Conservation (phyloP, 2,888 invertebrate genomes). For the Alcis repandata region DNA sequence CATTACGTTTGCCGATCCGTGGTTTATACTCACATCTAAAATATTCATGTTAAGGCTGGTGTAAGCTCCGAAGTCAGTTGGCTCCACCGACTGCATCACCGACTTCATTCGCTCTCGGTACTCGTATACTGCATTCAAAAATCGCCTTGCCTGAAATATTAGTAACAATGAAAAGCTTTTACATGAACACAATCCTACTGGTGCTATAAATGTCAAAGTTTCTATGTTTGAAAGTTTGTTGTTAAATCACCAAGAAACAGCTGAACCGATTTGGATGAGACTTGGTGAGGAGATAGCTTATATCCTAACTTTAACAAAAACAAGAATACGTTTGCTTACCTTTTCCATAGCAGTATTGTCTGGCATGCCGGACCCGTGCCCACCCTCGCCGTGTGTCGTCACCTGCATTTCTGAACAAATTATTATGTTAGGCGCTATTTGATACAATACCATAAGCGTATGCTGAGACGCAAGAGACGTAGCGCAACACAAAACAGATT, state of each 20-base stretch:
- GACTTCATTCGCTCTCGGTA: slow-evolving; percentile 59
- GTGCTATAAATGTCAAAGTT: no score
- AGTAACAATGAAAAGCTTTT: neutral
- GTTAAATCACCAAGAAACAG: no score
- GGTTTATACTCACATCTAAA: slow-evolving; percentile 60
- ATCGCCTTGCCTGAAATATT: slow-evolving; percentile 58
- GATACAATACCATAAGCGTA: no score
- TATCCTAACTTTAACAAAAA: no score
- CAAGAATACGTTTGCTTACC: slow-evolving; percentile 61
- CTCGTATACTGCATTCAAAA: slow-evolving; percentile 59
- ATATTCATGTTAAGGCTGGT: slow-evolving; percentile 68
- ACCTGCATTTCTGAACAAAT: slow-evolving; percentile 80
- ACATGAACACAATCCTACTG: no score
- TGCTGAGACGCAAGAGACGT: no score
- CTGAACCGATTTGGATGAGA: no score
- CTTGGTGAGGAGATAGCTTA: no score
- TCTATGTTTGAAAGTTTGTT: no score
- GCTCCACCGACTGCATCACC: slow-evolving; percentile 46
- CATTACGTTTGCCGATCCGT: no score
- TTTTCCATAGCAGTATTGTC: slow-evolving; percentile 92
- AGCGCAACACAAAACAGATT: no score
- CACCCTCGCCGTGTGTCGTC: slow-evolving; percentile 90
- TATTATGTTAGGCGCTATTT: no score
- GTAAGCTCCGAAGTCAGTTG: slow-evolving; percentile 55
- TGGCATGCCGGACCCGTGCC: slow-evolving; percentile 92